Evolutionary conservation across 2,113 vertebrate species (phyloP), one percentile per base, ranked within the genome.

Genomic region (Oceanites oceanicus): DNA sequence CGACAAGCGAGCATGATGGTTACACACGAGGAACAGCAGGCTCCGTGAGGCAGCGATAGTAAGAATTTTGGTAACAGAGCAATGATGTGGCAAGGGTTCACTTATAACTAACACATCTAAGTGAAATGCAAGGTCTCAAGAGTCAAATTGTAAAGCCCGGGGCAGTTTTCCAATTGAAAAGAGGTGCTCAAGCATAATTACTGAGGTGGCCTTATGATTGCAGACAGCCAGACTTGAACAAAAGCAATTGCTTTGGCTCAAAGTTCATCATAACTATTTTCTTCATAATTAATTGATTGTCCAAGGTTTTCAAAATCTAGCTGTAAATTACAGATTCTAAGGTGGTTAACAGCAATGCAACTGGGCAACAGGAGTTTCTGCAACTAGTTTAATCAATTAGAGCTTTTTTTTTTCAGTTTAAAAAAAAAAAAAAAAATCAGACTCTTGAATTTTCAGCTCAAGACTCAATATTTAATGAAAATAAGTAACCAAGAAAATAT

Each of bases 41-140:
- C 44, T 70, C 38, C 11, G 2, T 1, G 3, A 50, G 27, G 42
- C 23, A 45, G 58, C 0, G 1, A 76, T 0, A 40, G 61, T 38
- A 68, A 55, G 44, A 10, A 19, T 9, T 6, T 1, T 4, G 1
- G n/a, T 58, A 49, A 29, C 12, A 44, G 8, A 68, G 68, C 0
- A 6, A 23, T 44, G 62, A 16, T 5, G 30, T 42, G 49, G 11
- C 32, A 47, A 71, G 4, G 2, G 27, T 45, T 45, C 21, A 2
- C 50, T 40, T 55, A 5, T 30, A 21, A 61, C 15, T 30, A 29
- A n/a, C 7, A 20, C 10, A 15, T 3, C 25, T 1, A 3, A 72
- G 15, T 55, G 18, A 76, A 29, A 75, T 7, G 15, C 42, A 15
- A 3, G 2, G 22, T 73, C 52, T 67, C 9, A 0, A 34, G 9